A percentile compares a stretch with the other conserved stretches of the same genome.
These are phyloP conservation scores for Lacanobia wlatinum DNA, from an alignment of 2,888 invertebrate genomes.

Conservation along the genomic window DNA sequence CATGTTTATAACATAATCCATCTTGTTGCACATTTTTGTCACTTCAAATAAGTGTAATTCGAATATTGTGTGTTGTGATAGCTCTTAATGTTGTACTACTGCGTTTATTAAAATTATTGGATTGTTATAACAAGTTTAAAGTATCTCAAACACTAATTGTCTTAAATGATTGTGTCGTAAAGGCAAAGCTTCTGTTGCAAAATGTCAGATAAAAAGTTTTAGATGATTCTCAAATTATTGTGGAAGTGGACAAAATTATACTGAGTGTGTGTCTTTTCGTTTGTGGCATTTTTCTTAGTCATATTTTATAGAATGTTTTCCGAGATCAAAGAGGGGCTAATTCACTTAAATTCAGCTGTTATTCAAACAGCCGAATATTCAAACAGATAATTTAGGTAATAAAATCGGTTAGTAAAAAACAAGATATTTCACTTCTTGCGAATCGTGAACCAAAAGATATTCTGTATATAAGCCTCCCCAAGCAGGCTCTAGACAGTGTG, in stretches of 20 bases:
- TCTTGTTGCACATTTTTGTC: conserved; percentile 11
- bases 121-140: not conserved
- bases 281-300: not conserved
- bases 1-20: conserved; percentile 19
- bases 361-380: too few species aligned
- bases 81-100: not conserved
- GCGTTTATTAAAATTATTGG: conserved; percentile 3
- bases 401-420: too few species aligned
- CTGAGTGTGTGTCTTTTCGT: not conserved
- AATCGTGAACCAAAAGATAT: too few species aligned
- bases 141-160: not conserved
- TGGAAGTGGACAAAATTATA: not conserved
- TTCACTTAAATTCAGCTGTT: not conserved
- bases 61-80: not conserved
- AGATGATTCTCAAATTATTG: not conserved
- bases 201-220: not conserved
- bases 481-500: too few species aligned
- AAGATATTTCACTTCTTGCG: too few species aligned
- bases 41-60: not conserved
- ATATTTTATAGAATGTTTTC: not conserved
- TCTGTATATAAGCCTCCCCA: too few species aligned
- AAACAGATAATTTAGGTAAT: too few species aligned
- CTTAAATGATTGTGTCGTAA: conserved; percentile 1
- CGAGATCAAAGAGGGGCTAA: not conserved
- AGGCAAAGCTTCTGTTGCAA: not conserved